Conservation (phyloP, 2,113 vertebrate species). For the Scartelaos histophorus region DNA sequence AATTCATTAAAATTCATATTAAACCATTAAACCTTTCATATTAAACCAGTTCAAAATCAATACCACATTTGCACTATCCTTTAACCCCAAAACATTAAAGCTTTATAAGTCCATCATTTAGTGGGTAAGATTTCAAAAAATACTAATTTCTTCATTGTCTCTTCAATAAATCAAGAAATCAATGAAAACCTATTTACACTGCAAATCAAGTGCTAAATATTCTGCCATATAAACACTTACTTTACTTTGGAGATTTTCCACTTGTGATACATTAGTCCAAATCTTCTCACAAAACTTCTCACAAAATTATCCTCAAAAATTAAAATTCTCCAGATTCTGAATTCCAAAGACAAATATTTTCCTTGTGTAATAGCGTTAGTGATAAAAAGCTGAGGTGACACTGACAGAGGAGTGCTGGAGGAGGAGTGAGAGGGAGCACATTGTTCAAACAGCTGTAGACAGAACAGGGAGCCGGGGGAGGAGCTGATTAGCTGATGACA, state of each 20-base stretch:
- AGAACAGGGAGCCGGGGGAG: neutral
- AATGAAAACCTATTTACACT: no score
- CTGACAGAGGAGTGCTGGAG: neutral
- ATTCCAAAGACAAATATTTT: neutral
- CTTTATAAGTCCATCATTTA: no score
- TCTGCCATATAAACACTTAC: neutral
- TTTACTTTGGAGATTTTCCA: neutral
- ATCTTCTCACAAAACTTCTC: neutral
- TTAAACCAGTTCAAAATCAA: no score
- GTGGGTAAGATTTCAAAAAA: no score
- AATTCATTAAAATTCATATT: no score
- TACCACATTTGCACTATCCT: neutral
- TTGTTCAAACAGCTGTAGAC: constrained; percentile 9
- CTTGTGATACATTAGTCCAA: neutral
- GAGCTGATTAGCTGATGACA: neutral
- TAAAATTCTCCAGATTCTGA: neutral
- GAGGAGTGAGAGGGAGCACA: neutral
- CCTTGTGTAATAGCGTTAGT: neutral
- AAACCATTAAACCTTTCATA: no score
- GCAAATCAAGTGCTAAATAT: no score
- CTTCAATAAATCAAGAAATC: no score
- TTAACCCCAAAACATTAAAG: no score
- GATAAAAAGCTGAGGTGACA: neutral
- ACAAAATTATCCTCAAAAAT: neutral
- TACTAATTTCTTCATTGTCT: no score